Conservation (phyloP, 35 echinoderm and acorn worm species). For the Heliocidaris tuberculata region DNA sequence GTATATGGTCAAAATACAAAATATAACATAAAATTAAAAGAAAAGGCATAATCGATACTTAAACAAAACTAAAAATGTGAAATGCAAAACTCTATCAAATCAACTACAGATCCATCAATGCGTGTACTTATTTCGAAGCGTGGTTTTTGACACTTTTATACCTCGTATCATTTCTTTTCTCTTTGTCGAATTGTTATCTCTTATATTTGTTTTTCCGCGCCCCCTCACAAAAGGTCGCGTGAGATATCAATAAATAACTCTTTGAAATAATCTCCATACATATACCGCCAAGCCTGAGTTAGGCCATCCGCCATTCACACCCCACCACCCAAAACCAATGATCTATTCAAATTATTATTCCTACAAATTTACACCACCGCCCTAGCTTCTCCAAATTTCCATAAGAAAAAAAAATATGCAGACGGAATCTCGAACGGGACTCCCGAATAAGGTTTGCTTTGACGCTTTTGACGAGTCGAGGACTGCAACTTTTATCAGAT, state of each 20-base stretch:
- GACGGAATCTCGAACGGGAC: neutral
- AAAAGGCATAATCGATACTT: neutral
- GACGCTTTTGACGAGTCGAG: neutral
- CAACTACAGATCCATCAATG: neutral
- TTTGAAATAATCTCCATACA: neutral
- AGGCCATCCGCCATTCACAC: neutral
- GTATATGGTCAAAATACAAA: too few relatives aligned
- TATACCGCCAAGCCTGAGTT: neutral
- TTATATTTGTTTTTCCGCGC: slow-evolving; percentile 17
- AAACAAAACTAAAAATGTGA: neutral
- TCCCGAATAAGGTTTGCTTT: neutral
- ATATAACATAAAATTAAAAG: neutral
- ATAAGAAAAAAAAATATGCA: neutral
- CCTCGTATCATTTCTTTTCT: neutral
- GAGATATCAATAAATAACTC: neutral
- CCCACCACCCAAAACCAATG: neutral
- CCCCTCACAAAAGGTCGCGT: neutral
- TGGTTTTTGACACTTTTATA: slow-evolving; percentile 2
- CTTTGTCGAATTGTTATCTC: neutral
- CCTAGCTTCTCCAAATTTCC: neutral
- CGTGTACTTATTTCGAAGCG: neutral
- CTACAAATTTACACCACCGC: neutral
- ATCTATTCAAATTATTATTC: neutral
- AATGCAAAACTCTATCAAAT: neutral
- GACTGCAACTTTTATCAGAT: neutral